Evolutionary conservation across 2,888 invertebrate species (phyloP).

Genomic region (Ernsta delagoae): DNA sequence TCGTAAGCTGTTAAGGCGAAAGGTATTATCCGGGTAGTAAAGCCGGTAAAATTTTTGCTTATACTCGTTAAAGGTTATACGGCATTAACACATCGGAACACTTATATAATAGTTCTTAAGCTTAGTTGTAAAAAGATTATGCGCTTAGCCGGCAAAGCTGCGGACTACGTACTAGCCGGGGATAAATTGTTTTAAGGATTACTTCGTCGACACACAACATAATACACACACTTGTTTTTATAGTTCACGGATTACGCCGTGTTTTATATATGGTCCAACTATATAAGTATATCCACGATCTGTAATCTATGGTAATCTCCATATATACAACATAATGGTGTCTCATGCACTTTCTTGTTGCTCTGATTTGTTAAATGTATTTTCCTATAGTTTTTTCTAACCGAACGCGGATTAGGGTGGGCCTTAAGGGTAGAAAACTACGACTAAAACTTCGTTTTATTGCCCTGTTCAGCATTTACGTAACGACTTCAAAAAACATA

Average conservation of each 20-base stretch:
- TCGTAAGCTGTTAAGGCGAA: conserved; percentile 7
- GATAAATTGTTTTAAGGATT: conserved; percentile 37
- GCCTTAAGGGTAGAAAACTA: too few species aligned
- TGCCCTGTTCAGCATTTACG: too few species aligned
- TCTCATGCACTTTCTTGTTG: background rate
- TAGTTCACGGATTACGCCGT: conserved; percentile 12
- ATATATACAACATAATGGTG: background rate
- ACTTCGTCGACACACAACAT: conserved; percentile 11
- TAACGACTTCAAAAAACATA: too few species aligned
- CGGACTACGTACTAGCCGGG: conserved; percentile 33
- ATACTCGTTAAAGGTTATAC: conserved; percentile 31
- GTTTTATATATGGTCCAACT: background rate
- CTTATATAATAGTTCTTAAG: conserved; percentile 31
- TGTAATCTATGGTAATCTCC: background rate
- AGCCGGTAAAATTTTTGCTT: conserved; percentile 11
- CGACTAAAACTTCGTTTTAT: too few species aligned
- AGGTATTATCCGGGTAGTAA: conserved; percentile 13
- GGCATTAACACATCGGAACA: conserved; percentile 33
- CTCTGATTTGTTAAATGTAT: background rate
- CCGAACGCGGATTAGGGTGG: too few species aligned
- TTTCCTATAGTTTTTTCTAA: too few species aligned
- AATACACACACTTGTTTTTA: conserved; percentile 20
- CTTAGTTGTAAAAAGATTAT: conserved; percentile 36
- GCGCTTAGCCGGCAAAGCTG: conserved; percentile 32
- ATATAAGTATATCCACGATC: background rate